Evolutionary conservation across 2,888 invertebrate genomes (phyloP), one percentile per base, ranked within the genome.

Genomic region (Cantharis lateralis): DNA sequence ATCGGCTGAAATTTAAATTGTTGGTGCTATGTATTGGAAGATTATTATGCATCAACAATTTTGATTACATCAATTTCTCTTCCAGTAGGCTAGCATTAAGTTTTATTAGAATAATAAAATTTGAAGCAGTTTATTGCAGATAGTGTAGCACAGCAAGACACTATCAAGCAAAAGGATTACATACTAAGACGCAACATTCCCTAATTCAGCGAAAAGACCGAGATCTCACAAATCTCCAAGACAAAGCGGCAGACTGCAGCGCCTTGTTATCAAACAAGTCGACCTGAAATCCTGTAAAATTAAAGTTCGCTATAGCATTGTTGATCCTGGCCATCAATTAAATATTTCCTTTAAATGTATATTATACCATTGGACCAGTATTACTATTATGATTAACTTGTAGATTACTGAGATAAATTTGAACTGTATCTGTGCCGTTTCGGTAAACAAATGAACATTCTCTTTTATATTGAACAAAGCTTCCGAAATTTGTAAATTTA

Each of bases 251-350:
- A 80, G 80, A 82, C 80, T 80, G 79, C 80, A 80, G 80, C 78
- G 81, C 78, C 82, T 82, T 83, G 83, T 84, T 84, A 84, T 83
- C 83, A 82, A 82, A 74, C 82, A 82, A 83, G 81, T 83, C 83
- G 80, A 82, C 80, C 81, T 76, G 81, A 82, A 83, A 84, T 84
- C 82, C 83, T 80, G 78, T 81, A 81, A 84, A 84, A 83, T 84
- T 83, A 82, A 81, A 84, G 78, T 82, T 82, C 82, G 80, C 81
- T 70, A 74, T 69, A 79, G 69, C 75, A 70, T 74, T 74, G 74
- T 68, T 66, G 48, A 48, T 48, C 48, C 48, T 48, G 9, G 48
- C 48, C 2, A 48, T n/a, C 48, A 48, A n/a, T n/a, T 48, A 48
- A 48, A 48, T 48, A 48, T 48, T 48, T 48, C 48, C n/a, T n/a